These are phyloP conservation scores for Galeruca laticollis DNA, from an alignment of 2,888 invertebrate species.

Conservation along the genomic window DNA sequence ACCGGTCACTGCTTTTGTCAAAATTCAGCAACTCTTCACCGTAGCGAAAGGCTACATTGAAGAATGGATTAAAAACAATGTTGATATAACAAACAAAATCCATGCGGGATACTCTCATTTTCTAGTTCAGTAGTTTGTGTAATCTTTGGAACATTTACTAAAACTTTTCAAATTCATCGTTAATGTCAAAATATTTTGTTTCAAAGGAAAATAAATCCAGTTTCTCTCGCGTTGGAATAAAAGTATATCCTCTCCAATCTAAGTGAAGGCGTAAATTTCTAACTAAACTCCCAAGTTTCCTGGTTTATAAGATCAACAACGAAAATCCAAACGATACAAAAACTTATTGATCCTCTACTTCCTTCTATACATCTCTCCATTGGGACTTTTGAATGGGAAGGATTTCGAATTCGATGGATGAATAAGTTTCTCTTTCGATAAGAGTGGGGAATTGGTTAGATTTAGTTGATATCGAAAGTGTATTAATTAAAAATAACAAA, in stretches of 20 bases:
- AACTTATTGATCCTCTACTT: constrained; percentile 45
- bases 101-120: too few relatives aligned
- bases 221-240: background rate
- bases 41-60: too few relatives aligned
- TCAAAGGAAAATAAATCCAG: too few relatives aligned
- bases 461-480: constrained; percentile 4
- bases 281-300: background rate
- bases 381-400: constrained; percentile 6
- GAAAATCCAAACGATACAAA: constrained; percentile 33
- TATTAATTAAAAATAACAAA: constrained; percentile 23
- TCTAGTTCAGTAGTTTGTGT: too few relatives aligned
- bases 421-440: constrained; percentile 10
- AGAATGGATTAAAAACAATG: too few relatives aligned
- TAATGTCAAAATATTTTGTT: background rate
- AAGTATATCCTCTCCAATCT: background rate
- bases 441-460: constrained; percentile 4
- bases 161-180: too few relatives aligned
- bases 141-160: too few relatives aligned
- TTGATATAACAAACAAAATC: too few relatives aligned
- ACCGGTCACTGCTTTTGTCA: too few relatives aligned
- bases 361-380: constrained; percentile 29
- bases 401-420: constrained; percentile 8
- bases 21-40: too few relatives aligned
- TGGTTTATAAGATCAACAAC: constrained; percentile 25
- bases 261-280: background rate